These are phyloP conservation scores for Galeopsomyia nigrocyanea DNA, from an alignment of 2,888 invertebrate species.

Conservation along the genomic window DNA sequence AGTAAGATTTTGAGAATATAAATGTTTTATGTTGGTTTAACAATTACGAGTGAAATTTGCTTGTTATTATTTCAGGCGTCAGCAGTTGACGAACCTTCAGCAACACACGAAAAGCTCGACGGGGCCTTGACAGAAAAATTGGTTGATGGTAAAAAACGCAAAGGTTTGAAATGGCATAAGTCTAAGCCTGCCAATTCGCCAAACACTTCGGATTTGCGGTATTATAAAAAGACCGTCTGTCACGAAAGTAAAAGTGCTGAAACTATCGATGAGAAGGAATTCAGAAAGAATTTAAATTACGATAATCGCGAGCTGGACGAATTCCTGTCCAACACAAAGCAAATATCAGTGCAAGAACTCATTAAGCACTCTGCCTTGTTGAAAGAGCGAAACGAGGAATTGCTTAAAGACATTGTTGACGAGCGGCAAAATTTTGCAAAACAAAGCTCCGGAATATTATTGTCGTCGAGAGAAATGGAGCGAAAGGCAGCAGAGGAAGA, in stretches of 20 bases:
- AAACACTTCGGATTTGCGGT: constrained; percentile 53
- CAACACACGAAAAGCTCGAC: constrained; percentile 47
- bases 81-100: constrained; percentile 25
- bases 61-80: constrained; percentile 3
- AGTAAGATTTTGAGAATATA: constrained; percentile 2
- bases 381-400: constrained; percentile 59
- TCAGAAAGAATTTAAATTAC: constrained; percentile 52
- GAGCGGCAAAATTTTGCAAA: constrained; percentile 55
- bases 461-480: constrained; percentile 37
- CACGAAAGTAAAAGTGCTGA: constrained; percentile 60
- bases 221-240: constrained; percentile 55
- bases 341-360: constrained; percentile 60
- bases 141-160: constrained; percentile 60
- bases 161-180: constrained; percentile 59
- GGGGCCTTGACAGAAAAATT: constrained; percentile 56
- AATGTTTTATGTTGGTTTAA: not conserved
- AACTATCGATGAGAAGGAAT: constrained; percentile 53
- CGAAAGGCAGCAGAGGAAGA: constrained; percentile 38
- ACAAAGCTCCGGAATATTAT: constrained; percentile 52
- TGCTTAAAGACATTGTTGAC: constrained; percentile 58
- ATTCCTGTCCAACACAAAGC: constrained; percentile 60
- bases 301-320: constrained; percentile 57
- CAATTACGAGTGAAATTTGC: not conserved
- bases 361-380: constrained; percentile 61
- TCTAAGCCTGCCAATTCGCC: constrained; percentile 50